Evolutionary conservation across 92 coral and sea anemone genomes (phyloP), one percentile per base, ranked within the genome.

Genomic region (Zoanthus sociatus): DNA sequence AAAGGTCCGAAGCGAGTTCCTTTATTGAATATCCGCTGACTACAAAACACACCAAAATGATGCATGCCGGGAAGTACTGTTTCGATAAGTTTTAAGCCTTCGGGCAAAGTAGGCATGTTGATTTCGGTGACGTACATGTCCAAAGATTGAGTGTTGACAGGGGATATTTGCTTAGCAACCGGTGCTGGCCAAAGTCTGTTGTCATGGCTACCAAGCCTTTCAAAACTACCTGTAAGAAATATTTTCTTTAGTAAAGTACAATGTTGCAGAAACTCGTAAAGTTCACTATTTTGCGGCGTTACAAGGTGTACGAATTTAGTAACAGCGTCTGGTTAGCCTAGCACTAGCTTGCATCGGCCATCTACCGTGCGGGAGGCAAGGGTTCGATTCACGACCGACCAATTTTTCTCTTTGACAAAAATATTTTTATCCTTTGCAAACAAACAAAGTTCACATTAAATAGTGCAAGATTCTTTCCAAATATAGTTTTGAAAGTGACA

Each of bases 1-100:
- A 88, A 97, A 8, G 99, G 99, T 16, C 99, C 99, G 82, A 84
- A 97, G 71, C 99, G 94, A 16, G 99, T 97, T 8, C 99, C 99
- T 89, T 97, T 97, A n/a, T 94, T 71, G 55, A 97, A 92, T 32
- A 85, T 56, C 60, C 81, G 91, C 87, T 95, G 95, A 83, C 93
- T 70, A 77, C 97, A 89, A 73, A 97, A 95, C 73, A 97, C 94
- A 13, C 97, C 99, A 47, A 88, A 87, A 61, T 93, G 93, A 17
- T 93, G 91, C 45, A 92, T 96, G 6, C 97, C 96, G 46, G 96
- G 92, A 7, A 97, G 89, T n/a, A 92, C 73, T 17, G 97, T 95
- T 47, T 93, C 94, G 42, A 95, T 86, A 47, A 97, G 84, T 67
- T 92, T 92, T 7, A 97, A 61, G 17, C 93, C 95, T 14, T 93